Base-by-base conservation (phyloP, 2,113 vertebrate genomes). In the Pelusios castaneus region DNA sequence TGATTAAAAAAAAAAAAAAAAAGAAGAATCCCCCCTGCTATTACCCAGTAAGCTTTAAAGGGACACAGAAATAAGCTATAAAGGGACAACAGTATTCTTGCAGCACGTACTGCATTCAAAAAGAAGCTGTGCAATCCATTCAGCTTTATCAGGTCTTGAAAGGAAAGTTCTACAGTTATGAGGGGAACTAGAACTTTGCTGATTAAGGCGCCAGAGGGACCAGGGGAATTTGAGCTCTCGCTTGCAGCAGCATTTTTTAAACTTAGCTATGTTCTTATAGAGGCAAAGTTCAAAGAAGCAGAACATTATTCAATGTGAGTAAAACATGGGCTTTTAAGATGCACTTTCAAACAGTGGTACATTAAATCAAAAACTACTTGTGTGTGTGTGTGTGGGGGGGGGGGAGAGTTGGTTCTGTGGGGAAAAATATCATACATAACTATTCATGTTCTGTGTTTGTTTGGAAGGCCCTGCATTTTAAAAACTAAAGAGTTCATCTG, bases 311-410 rank as follows among this genome's bases (percentile, higher is more conserved):
- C 93, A 95, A 93, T 85, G 94, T 7, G 77, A 95, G 95, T 97
- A 97, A 97, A 97, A 96, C 95, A 97, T 0, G 14, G 96, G 55
- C 94, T 97, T 97, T 95, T 94, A 97, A 97, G 96, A 96, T 88
- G 85, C 60, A 77, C 85, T 95, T 97, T 97, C 92, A 96, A 94
- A 93, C 51, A 49, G 81, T 13, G 22, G 77, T 8, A 1, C 1
- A 9, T 87, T 91, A 93, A 83, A 95, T 94, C 92, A 96, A 95
- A 70, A 97, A 96, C 90, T 92, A 22, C 80, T 85, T 1, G 0
- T 14, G 79, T n/a, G 19, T 34, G 27, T 63, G 43, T 38, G 54
- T 3, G 8, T 81, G 81, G 52, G 34, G 1, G 58, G 52, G 43
- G 82, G 80, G 77, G 55, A 60, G 80, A 49, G n/a, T 80, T 27